Conservation (phyloP, 2,113 vertebrate genomes). For the Acanthisitta chloris region DNA sequence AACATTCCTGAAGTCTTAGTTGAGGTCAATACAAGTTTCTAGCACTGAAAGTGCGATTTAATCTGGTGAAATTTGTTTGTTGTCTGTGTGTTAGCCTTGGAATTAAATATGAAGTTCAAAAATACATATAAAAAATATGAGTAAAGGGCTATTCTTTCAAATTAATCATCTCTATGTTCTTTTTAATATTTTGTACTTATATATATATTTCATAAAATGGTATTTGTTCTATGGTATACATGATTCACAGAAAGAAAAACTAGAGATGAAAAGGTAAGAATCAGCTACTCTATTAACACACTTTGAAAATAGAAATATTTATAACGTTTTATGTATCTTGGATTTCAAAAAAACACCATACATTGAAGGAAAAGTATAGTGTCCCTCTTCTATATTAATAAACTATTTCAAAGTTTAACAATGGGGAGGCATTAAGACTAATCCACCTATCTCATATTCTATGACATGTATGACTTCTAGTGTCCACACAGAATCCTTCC, state of each 20-base stretch:
- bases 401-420: background rate
- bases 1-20: background rate
- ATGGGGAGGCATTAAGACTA: background rate
- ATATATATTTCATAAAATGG: background rate
- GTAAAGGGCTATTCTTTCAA: background rate
- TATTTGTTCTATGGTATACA: background rate
- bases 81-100: background rate
- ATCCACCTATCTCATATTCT: background rate
- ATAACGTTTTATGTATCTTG: background rate
- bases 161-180: background rate
- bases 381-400: background rate
- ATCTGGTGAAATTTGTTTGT: background rate
- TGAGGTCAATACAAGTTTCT: background rate
- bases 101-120: background rate
- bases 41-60: background rate
- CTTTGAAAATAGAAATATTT: background rate
- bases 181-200: background rate
- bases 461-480: background rate
- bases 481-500: background rate
- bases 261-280: background rate
- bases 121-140: background rate
- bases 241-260: background rate
- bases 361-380: background rate
- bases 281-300: background rate
- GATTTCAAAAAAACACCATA: background rate